Evolutionary conservation across 1,140 invertebrate genomes (phyloP), one percentile per base, ranked within the genome.

Genomic region (Anagrus nilaparvatae): DNA sequence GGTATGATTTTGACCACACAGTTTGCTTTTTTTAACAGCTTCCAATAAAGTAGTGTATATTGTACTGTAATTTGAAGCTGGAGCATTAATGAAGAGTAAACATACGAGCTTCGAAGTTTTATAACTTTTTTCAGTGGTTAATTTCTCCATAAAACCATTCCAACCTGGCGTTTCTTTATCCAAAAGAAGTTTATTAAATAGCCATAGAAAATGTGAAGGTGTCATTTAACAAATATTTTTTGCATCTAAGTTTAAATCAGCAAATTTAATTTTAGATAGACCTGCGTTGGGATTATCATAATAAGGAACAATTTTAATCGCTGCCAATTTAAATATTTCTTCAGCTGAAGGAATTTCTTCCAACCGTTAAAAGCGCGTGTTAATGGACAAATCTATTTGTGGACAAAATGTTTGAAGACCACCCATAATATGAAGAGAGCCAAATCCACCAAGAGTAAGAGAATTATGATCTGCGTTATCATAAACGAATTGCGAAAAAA

Each of bases 401-500:
- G 42, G 24, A 30, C 40, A 48, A 21, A 46, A 43, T 16, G 45
- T 32, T 12, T 43, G 33, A 34, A 53, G 50, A 9, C 34, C 33
- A 17, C 36, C 49, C 20, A 54, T 14, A 33, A 19, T 34, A 40
- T 51, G 52, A 38, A 49, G 49, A 21, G 47, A 49, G 18, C 35
- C 16, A 16, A 25, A 14, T 14, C 49, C 43, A 42, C 49, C 43
- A 16, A 53, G 31, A 18, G 49, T 51, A 46, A 42, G 29, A 5
- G 50, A 40, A 44, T 61, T 61, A 31, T 49, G 45, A 46, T 61
- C 59, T 5, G 59, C 53, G 48, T 60, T 63, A 43, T 65, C 60
- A 44, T 51, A 56, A 19, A 58, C 50, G 37, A 54, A 61, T 47
- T 64, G 60, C 20, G 49, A 13, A 46, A 54, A 58, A 21, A 44